Conservation (phyloP, 2,113 vertebrate species). For the Gnathonemus echidnorhynchus region DNA sequence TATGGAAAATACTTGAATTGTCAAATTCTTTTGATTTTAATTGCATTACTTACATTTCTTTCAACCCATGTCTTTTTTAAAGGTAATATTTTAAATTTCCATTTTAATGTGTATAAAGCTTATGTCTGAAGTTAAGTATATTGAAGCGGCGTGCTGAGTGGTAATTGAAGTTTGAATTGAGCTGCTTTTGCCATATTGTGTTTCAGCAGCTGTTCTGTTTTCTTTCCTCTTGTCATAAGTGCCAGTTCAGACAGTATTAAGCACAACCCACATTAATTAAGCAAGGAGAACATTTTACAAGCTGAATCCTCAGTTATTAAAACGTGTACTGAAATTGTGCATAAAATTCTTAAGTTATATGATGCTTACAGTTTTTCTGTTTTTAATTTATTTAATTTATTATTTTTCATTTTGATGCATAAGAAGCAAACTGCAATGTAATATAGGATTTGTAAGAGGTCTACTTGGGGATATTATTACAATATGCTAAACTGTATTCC, state of each 20-base stretch:
- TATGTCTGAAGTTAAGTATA: neutral
- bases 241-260: conserved; percentile 44
- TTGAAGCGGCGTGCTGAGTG: conserved; percentile 28
- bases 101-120: conserved; percentile 12
- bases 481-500: conserved; percentile 9
- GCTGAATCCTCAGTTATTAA: conserved; percentile 38
- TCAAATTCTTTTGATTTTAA: conserved; percentile 33
- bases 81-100: conserved; percentile 20
- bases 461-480: neutral
- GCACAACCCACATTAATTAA: conserved; percentile 46
- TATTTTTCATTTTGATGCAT: neutral
- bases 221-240: conserved; percentile 31
- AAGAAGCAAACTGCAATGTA: neutral
- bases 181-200: conserved; percentile 24
- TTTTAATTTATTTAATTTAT: conserved; percentile 23
- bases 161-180: conserved; percentile 31
- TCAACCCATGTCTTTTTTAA: conserved; percentile 32
- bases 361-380: conserved; percentile 21
- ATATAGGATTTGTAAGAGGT: conserved; percentile 3
- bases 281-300: conserved; percentile 29
- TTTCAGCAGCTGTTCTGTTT: conserved; percentile 38
- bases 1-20: conserved; percentile 65
- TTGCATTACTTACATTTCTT: conserved; percentile 16
- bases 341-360: conserved; percentile 32
- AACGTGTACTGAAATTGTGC: conserved; percentile 37